These are phyloP conservation scores for Philypnodon macrostomus DNA, from an alignment of 2,797 vertebrate genomes.

Conservation along the genomic window DNA sequence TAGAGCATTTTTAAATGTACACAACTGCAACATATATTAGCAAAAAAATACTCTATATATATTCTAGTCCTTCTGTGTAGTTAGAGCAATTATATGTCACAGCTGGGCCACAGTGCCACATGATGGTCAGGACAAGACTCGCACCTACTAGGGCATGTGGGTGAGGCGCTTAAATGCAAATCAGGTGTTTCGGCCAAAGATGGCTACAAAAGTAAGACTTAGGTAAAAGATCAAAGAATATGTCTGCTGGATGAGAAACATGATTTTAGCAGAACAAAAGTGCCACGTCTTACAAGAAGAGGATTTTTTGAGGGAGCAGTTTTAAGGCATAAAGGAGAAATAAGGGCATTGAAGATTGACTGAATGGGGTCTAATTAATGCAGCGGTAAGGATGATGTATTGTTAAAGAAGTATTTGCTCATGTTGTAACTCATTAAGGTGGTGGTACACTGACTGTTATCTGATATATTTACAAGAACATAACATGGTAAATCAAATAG, in stretches of 20 bases:
- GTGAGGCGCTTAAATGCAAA: conserved; percentile 20
- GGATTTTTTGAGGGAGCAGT: conserved; percentile 15
- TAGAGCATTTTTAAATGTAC: conserved; percentile 19
- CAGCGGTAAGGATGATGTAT: conserved; percentile 33
- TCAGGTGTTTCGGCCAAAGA: not conserved
- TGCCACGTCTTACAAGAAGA: conserved; percentile 4
- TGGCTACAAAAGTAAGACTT: not conserved
- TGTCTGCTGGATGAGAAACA: not conserved
- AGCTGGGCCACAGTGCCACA: conserved; percentile 71
- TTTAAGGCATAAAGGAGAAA: conserved; percentile 26
- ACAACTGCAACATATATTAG: too few relatives aligned
- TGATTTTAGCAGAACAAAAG: not conserved
- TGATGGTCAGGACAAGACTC: conserved; percentile 65
- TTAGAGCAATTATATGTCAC: conserved; percentile 30
- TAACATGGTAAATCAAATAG: too few relatives aligned
- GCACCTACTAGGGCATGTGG: conserved; percentile 12
- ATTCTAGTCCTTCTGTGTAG: conserved; percentile 36
- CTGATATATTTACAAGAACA: too few relatives aligned
- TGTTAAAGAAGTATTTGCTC: conserved; percentile 16
- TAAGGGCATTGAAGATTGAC: conserved; percentile 32
- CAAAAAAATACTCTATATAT: too few relatives aligned
- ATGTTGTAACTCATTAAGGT: not conserved
- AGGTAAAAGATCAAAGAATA: not conserved
- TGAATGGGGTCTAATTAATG: conserved; percentile 42
- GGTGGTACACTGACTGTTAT: not conserved